Conservation (phyloP, 2,113 vertebrate species). For the Pangasianodon gigas region DNA sequence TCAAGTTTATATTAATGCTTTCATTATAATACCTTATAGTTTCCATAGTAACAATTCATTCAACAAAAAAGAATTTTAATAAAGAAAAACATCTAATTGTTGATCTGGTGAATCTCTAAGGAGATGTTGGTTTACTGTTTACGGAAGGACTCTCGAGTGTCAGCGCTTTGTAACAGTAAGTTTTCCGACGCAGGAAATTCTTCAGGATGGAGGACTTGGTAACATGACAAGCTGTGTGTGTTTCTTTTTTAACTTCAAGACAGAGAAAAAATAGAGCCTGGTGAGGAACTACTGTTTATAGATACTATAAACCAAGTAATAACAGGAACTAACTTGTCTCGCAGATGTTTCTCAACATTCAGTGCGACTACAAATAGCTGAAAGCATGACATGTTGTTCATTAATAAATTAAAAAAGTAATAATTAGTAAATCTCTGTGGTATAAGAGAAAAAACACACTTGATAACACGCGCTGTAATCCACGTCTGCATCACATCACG, state of each 20-base stretch:
- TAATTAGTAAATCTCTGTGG: neutral
- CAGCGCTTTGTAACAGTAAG: neutral
- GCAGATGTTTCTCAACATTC: neutral
- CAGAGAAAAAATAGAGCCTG: neutral
- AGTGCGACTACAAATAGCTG: neutral
- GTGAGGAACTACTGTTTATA: neutral
- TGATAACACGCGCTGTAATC: neutral
- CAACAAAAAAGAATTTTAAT: neutral
- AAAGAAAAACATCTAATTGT: neutral
- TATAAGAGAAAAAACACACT: neutral
- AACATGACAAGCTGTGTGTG: neutral
- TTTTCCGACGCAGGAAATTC: neutral
- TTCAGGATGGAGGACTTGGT: neutral
- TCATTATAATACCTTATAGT: too few species aligned
- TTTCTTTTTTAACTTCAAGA: neutral
- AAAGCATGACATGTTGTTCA: neutral
- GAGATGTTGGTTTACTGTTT: too few species aligned
- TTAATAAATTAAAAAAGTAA: neutral
- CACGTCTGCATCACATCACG: neutral
- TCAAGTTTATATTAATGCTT: too few species aligned
- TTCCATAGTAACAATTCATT: too few species aligned
- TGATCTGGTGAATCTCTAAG: neutral
- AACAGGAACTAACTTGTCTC: neutral
- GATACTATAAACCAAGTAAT: neutral
- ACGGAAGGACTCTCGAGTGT: neutral